Evolutionary conservation across 2,888 invertebrate genomes (phyloP), one percentile per base, ranked within the genome.

Genomic region (Rhagonycha fulva): DNA sequence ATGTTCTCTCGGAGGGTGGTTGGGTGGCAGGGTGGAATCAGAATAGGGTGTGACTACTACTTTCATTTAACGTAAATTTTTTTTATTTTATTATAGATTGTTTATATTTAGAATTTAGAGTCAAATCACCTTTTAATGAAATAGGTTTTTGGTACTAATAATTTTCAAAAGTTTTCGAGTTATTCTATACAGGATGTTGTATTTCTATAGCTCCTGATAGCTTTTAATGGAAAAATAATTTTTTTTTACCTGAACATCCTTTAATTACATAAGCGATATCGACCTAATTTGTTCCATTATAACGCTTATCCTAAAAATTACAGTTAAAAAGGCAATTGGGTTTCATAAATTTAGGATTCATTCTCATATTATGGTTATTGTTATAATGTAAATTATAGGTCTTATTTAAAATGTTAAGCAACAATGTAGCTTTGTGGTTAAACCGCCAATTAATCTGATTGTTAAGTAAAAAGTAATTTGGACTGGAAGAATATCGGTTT

Each of bases 1-100:
- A 72, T 28, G 72, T 23, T 72, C 72, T 71, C 60, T 28, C n/a
- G 12, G 26, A 30, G 72, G 72, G 72, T 72, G 72, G 71, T 47
- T 23, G 19, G 30, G 63, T 4, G 10, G 26, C 23, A 60, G 32
- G 72, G 47, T 24, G 63, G 63, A 66, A 66, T 23, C 63, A 66
- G 63, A 66, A 66, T 66, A 66, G 63, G 63, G 63, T 66, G 63
- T 66, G 63, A 66, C 63, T 66, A 23, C 24, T 66, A 66, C 63
- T 66, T 66, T 19, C 63, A 24, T 23, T 24, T 66, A 66, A 23
- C 63, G 63, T 24, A 26, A 26, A 66, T n/a, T 3, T 66, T 24
- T 66, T 47, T 47, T n/a, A 47, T 47, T 47, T 47, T 47, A 47
- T 47, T 47, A n/a, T 47, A 9, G 47, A n/a, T 47, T 47, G 47